Conservation (phyloP, 2,888 invertebrate genomes). For the Agrochola lychnidis region DNA sequence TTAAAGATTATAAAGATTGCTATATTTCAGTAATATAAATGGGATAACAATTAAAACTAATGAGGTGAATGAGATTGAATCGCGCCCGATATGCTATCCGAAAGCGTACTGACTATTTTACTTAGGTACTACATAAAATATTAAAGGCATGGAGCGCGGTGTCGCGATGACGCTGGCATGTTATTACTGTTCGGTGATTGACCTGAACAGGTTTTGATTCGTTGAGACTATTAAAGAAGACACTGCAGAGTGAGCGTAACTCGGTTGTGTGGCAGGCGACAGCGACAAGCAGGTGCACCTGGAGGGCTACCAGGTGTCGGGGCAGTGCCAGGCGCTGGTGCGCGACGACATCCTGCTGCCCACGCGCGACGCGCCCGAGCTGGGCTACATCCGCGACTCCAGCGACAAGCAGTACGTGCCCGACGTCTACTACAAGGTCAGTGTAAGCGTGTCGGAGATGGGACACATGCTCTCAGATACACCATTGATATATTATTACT, state of each 20-base stretch:
- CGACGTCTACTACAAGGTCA: conserved; percentile 99
- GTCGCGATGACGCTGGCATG: no score
- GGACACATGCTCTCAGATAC: no score
- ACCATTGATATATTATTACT: no score
- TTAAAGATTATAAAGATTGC: no score
- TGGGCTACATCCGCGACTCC: conserved; percentile 98
- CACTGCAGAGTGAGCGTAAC: background rate
- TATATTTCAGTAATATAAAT: no score
- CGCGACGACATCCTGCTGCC: conserved; percentile 98
- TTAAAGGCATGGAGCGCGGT: no score
- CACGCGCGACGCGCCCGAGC: conserved; percentile 98
- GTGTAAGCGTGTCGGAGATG: conserved; percentile 75
- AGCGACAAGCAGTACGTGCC: conserved; percentile 98
- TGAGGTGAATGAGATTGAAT: no score
- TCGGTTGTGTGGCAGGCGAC: conserved; percentile 90
- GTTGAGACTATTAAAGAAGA: background rate
- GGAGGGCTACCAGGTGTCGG: conserved; percentile 99
- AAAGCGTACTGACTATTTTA: no score
- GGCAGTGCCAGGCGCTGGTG: conserved; percentile 99
- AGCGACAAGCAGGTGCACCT: conserved; percentile 97
- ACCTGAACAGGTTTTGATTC: background rate
- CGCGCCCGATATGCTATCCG: no score
- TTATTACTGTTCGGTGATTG: no score
- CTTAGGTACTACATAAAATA: no score
- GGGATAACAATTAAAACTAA: no score